These are phyloP conservation scores for Lucifuga dentata DNA, from an alignment of 2,113 vertebrate species.

Conservation along the genomic window DNA sequence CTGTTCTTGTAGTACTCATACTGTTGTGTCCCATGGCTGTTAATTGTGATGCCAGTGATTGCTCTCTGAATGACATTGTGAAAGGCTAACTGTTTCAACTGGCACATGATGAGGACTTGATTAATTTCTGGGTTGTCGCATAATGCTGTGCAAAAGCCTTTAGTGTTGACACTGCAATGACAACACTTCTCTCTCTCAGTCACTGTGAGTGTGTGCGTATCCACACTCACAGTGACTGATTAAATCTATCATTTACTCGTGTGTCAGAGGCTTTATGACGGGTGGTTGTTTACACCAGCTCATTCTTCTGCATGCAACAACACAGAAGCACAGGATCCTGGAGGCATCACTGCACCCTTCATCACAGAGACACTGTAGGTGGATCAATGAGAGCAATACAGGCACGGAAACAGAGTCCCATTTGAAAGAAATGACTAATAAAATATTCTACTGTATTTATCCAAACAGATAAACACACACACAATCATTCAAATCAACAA, in stretches of 20 bases:
- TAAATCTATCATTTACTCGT: too few species aligned
- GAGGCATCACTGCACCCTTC: too few species aligned
- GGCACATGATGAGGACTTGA: constrained; percentile 18
- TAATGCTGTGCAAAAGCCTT: constrained; percentile 11
- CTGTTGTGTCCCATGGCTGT: constrained; percentile 6
- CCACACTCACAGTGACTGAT: too few species aligned
- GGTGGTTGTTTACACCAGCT: too few species aligned
- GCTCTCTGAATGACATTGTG: constrained; percentile 11
- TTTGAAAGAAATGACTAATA: too few species aligned
- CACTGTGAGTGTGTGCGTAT: neutral
- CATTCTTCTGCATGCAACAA: too few species aligned
- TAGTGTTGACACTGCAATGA: constrained; percentile 7
- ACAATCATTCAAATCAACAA: too few species aligned
- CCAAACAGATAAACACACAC: neutral
- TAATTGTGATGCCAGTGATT: constrained; percentile 17
- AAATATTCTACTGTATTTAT: neutral
- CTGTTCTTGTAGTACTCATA: neutral
- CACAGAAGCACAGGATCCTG: too few species aligned
- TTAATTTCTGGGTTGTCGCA: constrained; percentile 11
- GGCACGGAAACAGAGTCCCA: too few species aligned
- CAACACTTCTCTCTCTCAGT: constrained; percentile 15
- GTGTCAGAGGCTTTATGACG: too few species aligned
- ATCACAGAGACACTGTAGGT: too few species aligned
- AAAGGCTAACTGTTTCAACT: constrained; percentile 43
- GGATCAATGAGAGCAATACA: too few species aligned